A percentile compares a stretch with the other conserved stretches of the same genome.
phyloP scores from a whole-genome alignment of 1,140 invertebrate species.

The Dendroctonus ponderosae region DNA sequence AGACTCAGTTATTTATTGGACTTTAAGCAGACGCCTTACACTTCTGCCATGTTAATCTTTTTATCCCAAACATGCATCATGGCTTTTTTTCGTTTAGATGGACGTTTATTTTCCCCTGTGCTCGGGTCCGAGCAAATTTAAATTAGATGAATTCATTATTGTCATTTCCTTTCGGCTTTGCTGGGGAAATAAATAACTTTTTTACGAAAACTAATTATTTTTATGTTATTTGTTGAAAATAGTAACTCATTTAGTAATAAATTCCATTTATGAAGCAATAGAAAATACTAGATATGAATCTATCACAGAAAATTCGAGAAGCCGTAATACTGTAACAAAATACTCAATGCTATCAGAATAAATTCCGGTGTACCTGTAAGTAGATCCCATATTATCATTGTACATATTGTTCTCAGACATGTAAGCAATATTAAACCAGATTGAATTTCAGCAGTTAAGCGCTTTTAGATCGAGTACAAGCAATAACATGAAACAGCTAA shows the following conservation, averaged over 20 bases:
- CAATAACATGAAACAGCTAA: slow-evolving; percentile 25
- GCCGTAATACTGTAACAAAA: too few species aligned
- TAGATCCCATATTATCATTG: too few species aligned
- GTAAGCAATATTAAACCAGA: slow-evolving; percentile 21
- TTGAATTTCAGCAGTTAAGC: slow-evolving; percentile 21
- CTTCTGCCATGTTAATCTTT: slow-evolving; percentile 34
- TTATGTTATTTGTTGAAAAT: too few species aligned
- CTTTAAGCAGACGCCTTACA: slow-evolving; percentile 34
- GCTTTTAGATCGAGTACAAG: slow-evolving; percentile 1
- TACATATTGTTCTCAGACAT: slow-evolving; percentile 25
- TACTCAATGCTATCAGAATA: too few species aligned
- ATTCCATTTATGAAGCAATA: too few species aligned
- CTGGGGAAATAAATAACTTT: too few species aligned
- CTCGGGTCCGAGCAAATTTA: slow-evolving; percentile 3
- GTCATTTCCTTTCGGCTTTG: slow-evolving; percentile 1
- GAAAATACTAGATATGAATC: too few species aligned
- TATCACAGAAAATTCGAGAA: too few species aligned
- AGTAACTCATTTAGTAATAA: too few species aligned
- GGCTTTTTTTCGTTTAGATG: slow-evolving; percentile 7
- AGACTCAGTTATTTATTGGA: slow-evolving; percentile 29
- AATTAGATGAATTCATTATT: slow-evolving; percentile 7
- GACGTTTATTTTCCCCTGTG: slow-evolving; percentile 8
- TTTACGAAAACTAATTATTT: too few species aligned
- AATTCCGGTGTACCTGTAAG: too few species aligned
- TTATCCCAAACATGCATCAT: slow-evolving; percentile 32